Evolutionary conservation across 2,888 invertebrate genomes (phyloP).

Genomic region (Teleogryllus oceanicus): DNA sequence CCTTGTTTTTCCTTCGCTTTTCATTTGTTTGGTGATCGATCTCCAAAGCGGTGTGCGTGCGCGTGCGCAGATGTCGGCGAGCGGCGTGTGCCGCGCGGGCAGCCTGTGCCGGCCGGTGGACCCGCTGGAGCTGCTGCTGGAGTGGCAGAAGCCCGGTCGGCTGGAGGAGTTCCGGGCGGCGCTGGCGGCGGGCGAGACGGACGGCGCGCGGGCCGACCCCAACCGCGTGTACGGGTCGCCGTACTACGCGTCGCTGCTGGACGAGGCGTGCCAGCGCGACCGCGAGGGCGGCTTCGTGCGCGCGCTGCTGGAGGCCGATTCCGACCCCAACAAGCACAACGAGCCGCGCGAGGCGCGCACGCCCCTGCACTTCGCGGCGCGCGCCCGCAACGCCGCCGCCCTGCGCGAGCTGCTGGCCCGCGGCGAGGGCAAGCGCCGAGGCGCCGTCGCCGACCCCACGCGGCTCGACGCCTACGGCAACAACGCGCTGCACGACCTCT

Average conservation of each 20-base stretch:
- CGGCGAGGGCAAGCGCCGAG: constrained; percentile 41
- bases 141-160: constrained; percentile 53
- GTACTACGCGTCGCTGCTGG: constrained; percentile 58
- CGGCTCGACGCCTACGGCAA: constrained; percentile 52
- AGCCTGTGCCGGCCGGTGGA: constrained; percentile 36
- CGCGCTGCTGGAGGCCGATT: constrained; percentile 58
- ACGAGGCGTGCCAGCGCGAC: constrained; percentile 54
- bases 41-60: too few species aligned
- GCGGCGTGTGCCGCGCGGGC: constrained; percentile 19
- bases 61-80: neutral
- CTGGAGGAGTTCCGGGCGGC: constrained; percentile 53
- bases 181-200: constrained; percentile 47
- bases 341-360: constrained; percentile 53
- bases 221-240: constrained; percentile 57
- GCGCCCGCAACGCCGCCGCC: constrained; percentile 53
- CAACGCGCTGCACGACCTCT: constrained; percentile 54
- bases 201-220: constrained; percentile 48
- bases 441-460: constrained; percentile 48
- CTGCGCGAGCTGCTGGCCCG: constrained; percentile 50
- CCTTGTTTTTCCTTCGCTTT: too few species aligned
- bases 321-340: constrained; percentile 59
- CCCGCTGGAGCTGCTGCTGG: constrained; percentile 49
- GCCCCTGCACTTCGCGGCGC: constrained; percentile 64
- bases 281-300: constrained; percentile 56
- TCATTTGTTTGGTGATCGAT: too few species aligned